Evolutionary conservation across 1,140 invertebrate species (phyloP).

Genomic region (Cardiocondyla obscurior): DNA sequence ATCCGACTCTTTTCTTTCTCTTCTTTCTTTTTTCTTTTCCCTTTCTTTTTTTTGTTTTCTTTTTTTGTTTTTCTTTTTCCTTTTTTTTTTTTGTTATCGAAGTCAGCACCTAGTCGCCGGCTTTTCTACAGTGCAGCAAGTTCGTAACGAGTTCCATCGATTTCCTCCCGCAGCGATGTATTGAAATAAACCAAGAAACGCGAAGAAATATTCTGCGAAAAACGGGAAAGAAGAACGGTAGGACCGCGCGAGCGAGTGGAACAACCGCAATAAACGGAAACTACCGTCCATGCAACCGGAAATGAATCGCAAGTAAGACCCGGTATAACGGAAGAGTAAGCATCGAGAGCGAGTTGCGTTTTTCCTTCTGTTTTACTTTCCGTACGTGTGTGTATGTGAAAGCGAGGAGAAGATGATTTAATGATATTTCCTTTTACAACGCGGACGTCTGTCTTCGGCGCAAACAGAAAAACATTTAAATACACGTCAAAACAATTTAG

Average conservation of each 20-base stretch:
- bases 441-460: not conserved
- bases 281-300: conserved; percentile 59
- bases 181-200: conserved; percentile 66
- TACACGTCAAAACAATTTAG: not conserved
- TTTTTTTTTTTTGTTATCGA: conserved; percentile 42
- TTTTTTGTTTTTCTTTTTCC: not conserved
- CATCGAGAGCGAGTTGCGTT: conserved; percentile 38
- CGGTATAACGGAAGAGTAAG: conserved; percentile 60
- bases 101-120: conserved; percentile 58
- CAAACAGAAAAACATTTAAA: conserved; percentile 9
- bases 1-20: conserved; percentile 37
- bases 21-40: not conserved
- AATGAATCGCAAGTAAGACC: conserved; percentile 69
- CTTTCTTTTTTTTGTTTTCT: not conserved
- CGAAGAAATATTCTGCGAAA: conserved; percentile 52
- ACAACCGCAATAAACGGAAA: conserved; percentile 57
- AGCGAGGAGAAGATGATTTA: conserved; percentile 25
- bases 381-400: too few species aligned
- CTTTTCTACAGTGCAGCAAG: conserved; percentile 51
- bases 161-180: conserved; percentile 49
- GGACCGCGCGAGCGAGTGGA: conserved; percentile 41
- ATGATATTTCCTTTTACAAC: conserved; percentile 31
- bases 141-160: conserved; percentile 63
- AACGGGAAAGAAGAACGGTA: conserved; percentile 9
- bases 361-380: conserved; percentile 31